Evolutionary conservation across 1,140 invertebrate species (phyloP).

Genomic region (Aphelenchoides fujianensis): DNA sequence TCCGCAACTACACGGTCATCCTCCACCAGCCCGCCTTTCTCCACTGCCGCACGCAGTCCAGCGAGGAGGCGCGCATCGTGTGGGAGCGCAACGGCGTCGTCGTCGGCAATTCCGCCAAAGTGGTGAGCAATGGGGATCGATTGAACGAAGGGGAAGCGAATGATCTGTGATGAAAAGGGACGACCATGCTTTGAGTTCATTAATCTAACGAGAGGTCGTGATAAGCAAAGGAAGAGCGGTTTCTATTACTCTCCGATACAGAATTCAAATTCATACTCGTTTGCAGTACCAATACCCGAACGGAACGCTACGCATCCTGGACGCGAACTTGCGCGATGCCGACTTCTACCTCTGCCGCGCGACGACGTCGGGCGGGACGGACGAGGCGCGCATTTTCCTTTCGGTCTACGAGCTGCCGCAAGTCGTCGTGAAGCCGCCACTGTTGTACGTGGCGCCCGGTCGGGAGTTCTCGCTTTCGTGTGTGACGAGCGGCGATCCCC

Average conservation of each 20-base stretch:
- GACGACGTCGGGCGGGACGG: conserved; percentile 48
- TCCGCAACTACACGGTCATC: conserved; percentile 64
- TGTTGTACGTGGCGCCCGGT: conserved; percentile 40
- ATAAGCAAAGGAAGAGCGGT: too few species aligned
- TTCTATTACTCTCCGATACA: too few species aligned
- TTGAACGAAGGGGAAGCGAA: too few species aligned
- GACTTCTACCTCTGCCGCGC: conserved; percentile 50
- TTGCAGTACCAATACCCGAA: conserved; percentile 48
- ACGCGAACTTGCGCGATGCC: conserved; percentile 36
- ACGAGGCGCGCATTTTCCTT: conserved; percentile 44
- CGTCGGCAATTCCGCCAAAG: conserved; percentile 44
- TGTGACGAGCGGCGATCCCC: conserved; percentile 39
- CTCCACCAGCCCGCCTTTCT: conserved; percentile 64
- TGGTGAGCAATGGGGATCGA: too few species aligned
- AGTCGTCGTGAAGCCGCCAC: conserved; percentile 42
- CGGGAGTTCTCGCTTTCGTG: conserved; percentile 47
- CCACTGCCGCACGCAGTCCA: conserved; percentile 64
- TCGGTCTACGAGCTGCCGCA: conserved; percentile 39
- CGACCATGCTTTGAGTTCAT: conserved; percentile 2
- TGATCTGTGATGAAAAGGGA: too few species aligned
- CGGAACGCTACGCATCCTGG: conserved; percentile 55
- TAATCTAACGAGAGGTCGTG: too few species aligned
- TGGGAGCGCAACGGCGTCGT: conserved; percentile 63
- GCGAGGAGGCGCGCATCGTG: conserved; percentile 64
- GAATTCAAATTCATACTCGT: too few species aligned